Conservation (phyloP, 2,797 vertebrate genomes). For the Danio aesculapii region DNA sequence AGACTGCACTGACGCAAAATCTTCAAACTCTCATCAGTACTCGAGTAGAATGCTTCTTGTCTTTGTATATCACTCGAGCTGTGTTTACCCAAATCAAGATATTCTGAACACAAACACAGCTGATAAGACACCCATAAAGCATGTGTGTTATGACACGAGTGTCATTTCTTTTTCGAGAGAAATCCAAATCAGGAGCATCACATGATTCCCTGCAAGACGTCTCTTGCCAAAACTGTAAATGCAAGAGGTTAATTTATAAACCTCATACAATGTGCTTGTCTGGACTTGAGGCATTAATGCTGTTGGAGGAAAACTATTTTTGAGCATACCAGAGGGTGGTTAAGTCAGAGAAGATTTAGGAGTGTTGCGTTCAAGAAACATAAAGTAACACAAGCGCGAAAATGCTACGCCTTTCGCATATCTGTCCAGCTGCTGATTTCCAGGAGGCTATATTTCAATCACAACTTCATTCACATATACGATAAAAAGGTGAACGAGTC, state of each 20-base stretch:
- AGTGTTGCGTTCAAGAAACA: slow-evolving; percentile 52
- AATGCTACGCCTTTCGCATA: slow-evolving; percentile 43
- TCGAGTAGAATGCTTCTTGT: slow-evolving; percentile 35
- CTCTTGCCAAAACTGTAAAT: slow-evolving; percentile 69
- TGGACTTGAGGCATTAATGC: slow-evolving; percentile 75
- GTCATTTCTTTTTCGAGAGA: slow-evolving; percentile 58
- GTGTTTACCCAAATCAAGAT: slow-evolving; percentile 61
- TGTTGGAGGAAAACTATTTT: slow-evolving; percentile 69
- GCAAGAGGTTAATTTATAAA: slow-evolving; percentile 78
- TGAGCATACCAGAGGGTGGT: slow-evolving; percentile 68
- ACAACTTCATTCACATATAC: slow-evolving; percentile 11
- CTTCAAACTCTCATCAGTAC: slow-evolving; percentile 30
- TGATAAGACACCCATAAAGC: slow-evolving; percentile 66
- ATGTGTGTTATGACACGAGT: slow-evolving; percentile 62
- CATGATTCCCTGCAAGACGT: slow-evolving; percentile 59
- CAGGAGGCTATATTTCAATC: slow-evolving; percentile 37
- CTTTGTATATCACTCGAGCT: slow-evolving; percentile 46
- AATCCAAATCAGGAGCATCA: slow-evolving; percentile 59
- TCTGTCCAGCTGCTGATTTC: slow-evolving; percentile 30
- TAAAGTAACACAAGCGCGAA: slow-evolving; percentile 53
- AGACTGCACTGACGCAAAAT: slow-evolving; percentile 46
- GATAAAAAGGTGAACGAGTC: slow-evolving; percentile 43
- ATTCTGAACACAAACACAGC: slow-evolving; percentile 59
- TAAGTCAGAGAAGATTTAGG: slow-evolving; percentile 62
- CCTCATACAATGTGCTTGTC: slow-evolving; percentile 73